Evolutionary conservation across 2,797 vertebrate species (phyloP), one percentile per base, ranked within the genome.

Genomic region (Sebastes paucispinis): DNA sequence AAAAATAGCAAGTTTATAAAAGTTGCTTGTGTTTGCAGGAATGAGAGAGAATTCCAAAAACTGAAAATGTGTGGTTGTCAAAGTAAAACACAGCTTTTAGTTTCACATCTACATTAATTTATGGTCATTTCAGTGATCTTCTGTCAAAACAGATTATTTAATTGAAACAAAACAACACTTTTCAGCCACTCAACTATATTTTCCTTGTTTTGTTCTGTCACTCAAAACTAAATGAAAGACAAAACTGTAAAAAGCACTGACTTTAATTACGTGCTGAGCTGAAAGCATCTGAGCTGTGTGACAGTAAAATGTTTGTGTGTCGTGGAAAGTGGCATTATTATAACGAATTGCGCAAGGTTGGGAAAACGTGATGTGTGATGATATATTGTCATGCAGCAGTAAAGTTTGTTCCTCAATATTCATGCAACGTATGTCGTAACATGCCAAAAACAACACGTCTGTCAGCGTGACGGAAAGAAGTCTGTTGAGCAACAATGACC

Each of bases 21-120:
- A 29, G 65, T 2, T 1, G 20, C 12, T 11, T 57, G 24, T 1
- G 36, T 82, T 65, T 80, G 25, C 34, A 79, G 22, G 63, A 34
- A 84, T 81, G 65, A 85, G n/a, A 81, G 63, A 60, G 54, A 64
- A 52, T n/a, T 34, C 55, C 24, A 34, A n/a, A n/a, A 10, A 9
- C 50, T 57, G 70, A 70, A 82, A 80, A 88, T 57, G 81, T 29
- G 6, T 71, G 75, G 54, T 63, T 85, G 81, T 82, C 31, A 47
- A 72, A 71, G 36, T 13, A 52, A 71, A 78, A 63, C 34, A 69
- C 52, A 54, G 27, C 3, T 50, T 60, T 20, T 13, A 50, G 67
- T 50, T 70, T 73, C 18, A 16, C 64, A 39, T 75, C 2, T 50
- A 18, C 13, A 31, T 52, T 64, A 0, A 74, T 75, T 71, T 36